phyloP scores from a whole-genome alignment of 2,888 invertebrate genomes.

The Thera britannica region DNA sequence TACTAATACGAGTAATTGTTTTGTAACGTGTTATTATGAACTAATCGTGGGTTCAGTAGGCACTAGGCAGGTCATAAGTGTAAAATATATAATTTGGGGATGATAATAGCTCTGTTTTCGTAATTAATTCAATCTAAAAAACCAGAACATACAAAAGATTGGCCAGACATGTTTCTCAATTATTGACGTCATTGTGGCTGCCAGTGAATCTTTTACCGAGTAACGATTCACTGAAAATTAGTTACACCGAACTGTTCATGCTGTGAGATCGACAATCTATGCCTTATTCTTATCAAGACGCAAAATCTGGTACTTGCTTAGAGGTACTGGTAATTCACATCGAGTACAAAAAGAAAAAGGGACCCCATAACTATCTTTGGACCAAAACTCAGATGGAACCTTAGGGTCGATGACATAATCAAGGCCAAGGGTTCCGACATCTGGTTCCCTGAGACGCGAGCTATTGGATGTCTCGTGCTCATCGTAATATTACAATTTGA shows the following conservation, averaged over 20 bases:
- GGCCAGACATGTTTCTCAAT: no score
- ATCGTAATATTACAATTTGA: not conserved
- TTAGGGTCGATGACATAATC: conserved; percentile 26
- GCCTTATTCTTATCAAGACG: no score
- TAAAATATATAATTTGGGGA: not conserved
- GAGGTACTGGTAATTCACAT: not conserved
- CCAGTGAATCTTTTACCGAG: no score
- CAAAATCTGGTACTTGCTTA: no score
- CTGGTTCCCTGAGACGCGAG: conserved; percentile 11
- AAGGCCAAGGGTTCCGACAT: conserved; percentile 24
- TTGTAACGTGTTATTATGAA: conserved; percentile 43
- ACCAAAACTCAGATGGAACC: not conserved
- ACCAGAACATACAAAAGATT: no score
- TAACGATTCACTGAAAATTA: no score
- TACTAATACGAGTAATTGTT: conserved; percentile 54
- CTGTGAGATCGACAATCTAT: no score
- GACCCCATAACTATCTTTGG: not conserved
- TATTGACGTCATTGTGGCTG: no score
- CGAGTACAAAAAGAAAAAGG: not conserved
- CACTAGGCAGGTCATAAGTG: conserved; percentile 2
- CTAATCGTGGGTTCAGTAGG: conserved; percentile 20
- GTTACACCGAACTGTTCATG: no score
- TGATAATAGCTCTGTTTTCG: no score
- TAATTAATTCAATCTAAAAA: no score
- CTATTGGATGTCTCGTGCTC: not conserved